Evolutionary conservation across 2,888 invertebrate species (phyloP), one percentile per base, ranked within the genome.

Genomic region (Carpatolechia fugitivella): DNA sequence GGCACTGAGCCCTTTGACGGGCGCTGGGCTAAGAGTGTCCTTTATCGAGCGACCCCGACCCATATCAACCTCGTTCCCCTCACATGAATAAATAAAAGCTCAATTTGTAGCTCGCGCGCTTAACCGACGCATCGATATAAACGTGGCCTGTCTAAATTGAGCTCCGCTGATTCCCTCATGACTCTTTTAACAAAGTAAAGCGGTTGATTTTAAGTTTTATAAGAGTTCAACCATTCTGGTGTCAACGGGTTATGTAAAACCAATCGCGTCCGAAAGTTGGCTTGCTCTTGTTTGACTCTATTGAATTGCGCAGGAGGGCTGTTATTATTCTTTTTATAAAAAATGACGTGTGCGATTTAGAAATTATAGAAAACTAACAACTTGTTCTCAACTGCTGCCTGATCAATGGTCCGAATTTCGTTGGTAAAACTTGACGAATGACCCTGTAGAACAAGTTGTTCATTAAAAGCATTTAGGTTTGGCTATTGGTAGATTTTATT

Each of bases 71-170:
- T 81, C 76, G 73, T 77, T 75, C 82, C 82, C 82, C 79, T 80
- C 80, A 74, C 80, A 85, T 88, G 88, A 88, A 89, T 89, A 88
- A 88, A 85, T 87, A 87, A 87, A 85, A 79, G 81, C 83, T 84
- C 85, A 85, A 85, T 86, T 88, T 86, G 88, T 85, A 79, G 80
- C 82, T 76, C 75, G 77, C 78, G 76, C 80, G 83, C 78, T 80
- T 79, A 78, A 78, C 78, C 71, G 74, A 79, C 74, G 76, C 79
- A 75, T 78, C 78, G 78, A 79, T 78, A 74, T 75, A 76, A 76
- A 74, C 70, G 66, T 70, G 72, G 70, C 74, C 76, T 74, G 62
- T 77, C 67, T 75, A 74, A 78, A 75, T 74, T 78, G 77, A 77
- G 66, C 78, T 74, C 73, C 69, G 65, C 65, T 65, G 69, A 68